These are phyloP conservation scores for Oreocharis arfaki DNA, from an alignment of 2,113 vertebrate genomes.

Conservation along the genomic window DNA sequence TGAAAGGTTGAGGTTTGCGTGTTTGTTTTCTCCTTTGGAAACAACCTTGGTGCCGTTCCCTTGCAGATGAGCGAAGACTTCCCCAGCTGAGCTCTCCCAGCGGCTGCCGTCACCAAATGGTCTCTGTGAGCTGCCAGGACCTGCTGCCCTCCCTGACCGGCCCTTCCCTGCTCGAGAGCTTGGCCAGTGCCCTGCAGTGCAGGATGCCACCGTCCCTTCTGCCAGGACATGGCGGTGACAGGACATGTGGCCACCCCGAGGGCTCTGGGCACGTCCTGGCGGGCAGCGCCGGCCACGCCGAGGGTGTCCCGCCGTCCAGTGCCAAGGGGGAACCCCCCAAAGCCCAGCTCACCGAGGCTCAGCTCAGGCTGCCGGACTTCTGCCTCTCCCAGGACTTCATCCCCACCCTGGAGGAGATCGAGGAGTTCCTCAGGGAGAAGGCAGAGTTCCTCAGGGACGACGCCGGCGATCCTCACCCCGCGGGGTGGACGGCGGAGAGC, in stretches of 20 bases:
- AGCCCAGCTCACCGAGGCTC: conserved; percentile 18
- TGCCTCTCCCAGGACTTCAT: conserved; percentile 73
- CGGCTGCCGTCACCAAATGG: conserved; percentile 72
- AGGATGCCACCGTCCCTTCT: conserved; percentile 1
- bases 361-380: conserved; percentile 75
- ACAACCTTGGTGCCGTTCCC: conserved; percentile 18
- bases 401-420: conserved; percentile 88
- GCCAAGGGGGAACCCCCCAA: conserved; percentile 47
- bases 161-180: conserved; percentile 25
- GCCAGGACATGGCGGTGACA: neutral
- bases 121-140: conserved; percentile 80
- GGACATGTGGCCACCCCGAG: neutral
- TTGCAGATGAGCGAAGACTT: conserved; percentile 12
- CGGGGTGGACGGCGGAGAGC: neutral
- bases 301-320: neutral
- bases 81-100: neutral
- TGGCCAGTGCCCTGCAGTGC: neutral
- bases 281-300: neutral
- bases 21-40: neutral
- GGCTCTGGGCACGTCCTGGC: neutral
- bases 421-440: conserved; percentile 85
- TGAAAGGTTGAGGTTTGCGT: neutral
- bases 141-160: conserved; percentile 54
- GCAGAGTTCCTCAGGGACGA: conserved; percentile 73
- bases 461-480: neutral